Conservation (phyloP, 2,888 invertebrate species). For the Andrena flavipes region DNA sequence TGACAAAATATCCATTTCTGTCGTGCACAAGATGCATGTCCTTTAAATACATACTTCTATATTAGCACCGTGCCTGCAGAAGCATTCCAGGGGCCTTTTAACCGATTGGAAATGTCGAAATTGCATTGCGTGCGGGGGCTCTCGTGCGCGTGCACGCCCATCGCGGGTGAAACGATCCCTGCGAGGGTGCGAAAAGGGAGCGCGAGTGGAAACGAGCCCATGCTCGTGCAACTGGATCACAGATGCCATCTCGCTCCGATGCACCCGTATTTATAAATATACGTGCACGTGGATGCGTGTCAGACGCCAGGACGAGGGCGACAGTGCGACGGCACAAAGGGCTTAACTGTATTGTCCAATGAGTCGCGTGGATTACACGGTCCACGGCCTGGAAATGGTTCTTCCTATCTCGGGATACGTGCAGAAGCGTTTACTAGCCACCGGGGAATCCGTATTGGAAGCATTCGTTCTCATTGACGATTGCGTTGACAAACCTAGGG, state of each 20-base stretch:
- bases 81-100: neutral
- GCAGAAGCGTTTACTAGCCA: slow-evolving; percentile 43
- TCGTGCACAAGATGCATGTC: too few species aligned
- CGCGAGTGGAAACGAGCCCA: slow-evolving; percentile 24
- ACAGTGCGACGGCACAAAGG: slow-evolving; percentile 45
- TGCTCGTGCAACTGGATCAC: slow-evolving; percentile 52
- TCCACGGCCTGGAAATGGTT: slow-evolving; percentile 57
- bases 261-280: slow-evolving; percentile 59
- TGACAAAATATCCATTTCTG: neutral
- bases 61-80: neutral
- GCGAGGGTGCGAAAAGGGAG: slow-evolving; percentile 51
- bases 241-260: slow-evolving; percentile 42
- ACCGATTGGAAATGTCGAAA: neutral
- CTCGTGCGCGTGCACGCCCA: slow-evolving; percentile 16
- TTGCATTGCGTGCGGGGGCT: slow-evolving; percentile 29
- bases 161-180: slow-evolving; percentile 8
- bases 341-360: slow-evolving; percentile 60
- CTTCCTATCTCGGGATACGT: slow-evolving; percentile 44
- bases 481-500: neutral
- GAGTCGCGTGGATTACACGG: slow-evolving; percentile 59
- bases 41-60: neutral
- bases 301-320: slow-evolving; percentile 43
- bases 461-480: slow-evolving; percentile 25
- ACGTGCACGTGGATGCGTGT: slow-evolving; percentile 37
- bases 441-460: slow-evolving; percentile 34